Evolutionary conservation across 2,888 invertebrate species (phyloP), one percentile per base, ranked within the genome.

Genomic region (Clivina fossor): DNA sequence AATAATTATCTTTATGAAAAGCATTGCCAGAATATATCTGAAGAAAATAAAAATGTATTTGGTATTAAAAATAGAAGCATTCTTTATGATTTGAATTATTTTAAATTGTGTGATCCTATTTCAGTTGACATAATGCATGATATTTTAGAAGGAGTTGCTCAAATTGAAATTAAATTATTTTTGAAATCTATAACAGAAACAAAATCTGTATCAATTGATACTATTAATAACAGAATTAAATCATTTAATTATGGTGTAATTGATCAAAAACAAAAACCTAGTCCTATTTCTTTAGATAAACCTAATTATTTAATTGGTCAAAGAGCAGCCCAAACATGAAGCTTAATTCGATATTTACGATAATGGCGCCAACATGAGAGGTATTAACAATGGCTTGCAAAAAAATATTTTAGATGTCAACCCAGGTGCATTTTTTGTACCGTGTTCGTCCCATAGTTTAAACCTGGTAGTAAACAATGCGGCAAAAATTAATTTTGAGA

Each of bases 51-150:
- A 11, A 18, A n/a, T 33, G 38, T 40, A 18, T 53, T 20, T 46
- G 60, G 57, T 1, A 33, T 60, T 24, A 60, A 57, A 41, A 18
- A 37, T 19, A 20, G 20, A 33, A 50, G 51, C 30, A 18, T 32
- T 13, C 30, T 59, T 4, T 62, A 62, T 41, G 46, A 60, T 24
- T 51, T 62, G 26, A 47, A 50, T 0, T 46, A 53, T 51, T 62
- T 60, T 56, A 47, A 60, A 20, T 32, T 58, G 18, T 43, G 32
- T 41, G 47, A 58, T 9, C 46, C 35, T 13, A 48, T 50, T 11
- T 50, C 62, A 1, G 59, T 55, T 7, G 61, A 63, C 32, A 61
- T 63, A 19, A 62, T 63, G 62, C 63, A 63, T 26, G 62, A 63
- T 53, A 30, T 63, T 9, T 32, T 63, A 18, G 63, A 63, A 47